A percentile compares a stretch with the other conserved stretches of the same genome.
Conservation (phyloP, 2,888 invertebrate species). For the Pachymerium ferrugineum region DNA sequence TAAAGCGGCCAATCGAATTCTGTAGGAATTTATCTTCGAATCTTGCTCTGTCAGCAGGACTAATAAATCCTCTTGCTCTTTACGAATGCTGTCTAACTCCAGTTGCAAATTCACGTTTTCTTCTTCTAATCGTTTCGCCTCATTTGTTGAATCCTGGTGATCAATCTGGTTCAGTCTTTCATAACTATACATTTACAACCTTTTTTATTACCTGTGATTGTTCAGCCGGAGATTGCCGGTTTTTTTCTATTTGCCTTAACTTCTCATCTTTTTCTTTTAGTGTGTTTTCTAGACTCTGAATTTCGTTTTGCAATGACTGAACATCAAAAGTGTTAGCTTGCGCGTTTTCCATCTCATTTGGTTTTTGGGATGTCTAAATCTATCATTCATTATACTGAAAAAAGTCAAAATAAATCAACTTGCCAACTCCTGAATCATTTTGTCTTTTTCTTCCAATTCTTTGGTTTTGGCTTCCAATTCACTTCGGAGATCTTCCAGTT, state of each 20-base stretch:
- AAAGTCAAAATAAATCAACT: background rate
- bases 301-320: background rate
- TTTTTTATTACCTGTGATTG: background rate
- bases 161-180: too few relatives aligned
- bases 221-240: background rate
- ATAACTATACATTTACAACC: too few relatives aligned
- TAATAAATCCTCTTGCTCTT: conserved; percentile 89
- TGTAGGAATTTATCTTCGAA: conserved; percentile 62
- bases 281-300: background rate
- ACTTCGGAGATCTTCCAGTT: conserved; percentile 40
- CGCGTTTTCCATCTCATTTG: background rate
- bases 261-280: background rate
- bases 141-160: conserved; percentile 31
- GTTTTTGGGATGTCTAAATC: background rate
- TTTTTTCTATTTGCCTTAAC: background rate
- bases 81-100: conserved; percentile 63
- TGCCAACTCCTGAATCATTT: background rate
- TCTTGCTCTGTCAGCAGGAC: conserved; percentile 87
- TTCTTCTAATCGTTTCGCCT: conserved; percentile 2
- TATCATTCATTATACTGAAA: background rate
- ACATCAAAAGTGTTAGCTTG: background rate
- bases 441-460: background rate
- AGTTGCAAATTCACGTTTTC: conserved; percentile 37
- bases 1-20: conserved; percentile 47
- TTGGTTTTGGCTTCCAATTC: conserved; percentile 36